These are phyloP conservation scores for Battus philenor DNA, from an alignment of 1,140 invertebrate species.

Conservation along the genomic window DNA sequence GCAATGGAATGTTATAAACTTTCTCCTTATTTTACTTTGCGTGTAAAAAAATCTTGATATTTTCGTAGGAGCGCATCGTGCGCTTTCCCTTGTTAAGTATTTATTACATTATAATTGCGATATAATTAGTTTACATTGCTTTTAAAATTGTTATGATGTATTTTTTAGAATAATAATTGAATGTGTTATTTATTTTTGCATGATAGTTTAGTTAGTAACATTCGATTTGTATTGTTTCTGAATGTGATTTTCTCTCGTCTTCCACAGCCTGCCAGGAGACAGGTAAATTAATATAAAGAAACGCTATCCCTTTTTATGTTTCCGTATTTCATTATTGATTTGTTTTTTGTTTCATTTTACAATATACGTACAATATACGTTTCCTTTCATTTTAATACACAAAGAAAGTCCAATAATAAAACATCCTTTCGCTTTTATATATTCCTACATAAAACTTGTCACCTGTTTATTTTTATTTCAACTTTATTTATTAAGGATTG, in stretches of 20 bases:
- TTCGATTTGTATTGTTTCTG: constrained; percentile 67
- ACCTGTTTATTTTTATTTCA: too few species aligned
- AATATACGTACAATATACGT: too few species aligned
- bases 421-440: too few species aligned
- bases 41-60: constrained; percentile 74
- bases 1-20: not conserved
- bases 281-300: constrained; percentile 63
- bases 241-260: constrained; percentile 72
- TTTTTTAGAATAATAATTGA: too few species aligned
- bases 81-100: constrained; percentile 64
- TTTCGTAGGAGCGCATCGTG: constrained; percentile 57
- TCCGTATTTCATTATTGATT: too few species aligned
- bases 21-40: constrained; percentile 64
- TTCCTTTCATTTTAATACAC: too few species aligned
- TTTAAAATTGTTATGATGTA: constrained; percentile 26
- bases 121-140: constrained; percentile 29
- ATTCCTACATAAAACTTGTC: too few species aligned
- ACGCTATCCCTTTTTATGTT: too few species aligned
- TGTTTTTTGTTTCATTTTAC: too few species aligned
- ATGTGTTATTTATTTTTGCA: constrained; percentile 41
- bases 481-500: too few species aligned
- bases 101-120: constrained; percentile 45
- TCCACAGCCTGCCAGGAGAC: constrained; percentile 71
- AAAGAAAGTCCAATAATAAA: too few species aligned
- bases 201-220: constrained; percentile 55